Evolutionary conservation across 1,140 invertebrate genomes (phyloP).

Genomic region (Cyclargus thomasi): DNA sequence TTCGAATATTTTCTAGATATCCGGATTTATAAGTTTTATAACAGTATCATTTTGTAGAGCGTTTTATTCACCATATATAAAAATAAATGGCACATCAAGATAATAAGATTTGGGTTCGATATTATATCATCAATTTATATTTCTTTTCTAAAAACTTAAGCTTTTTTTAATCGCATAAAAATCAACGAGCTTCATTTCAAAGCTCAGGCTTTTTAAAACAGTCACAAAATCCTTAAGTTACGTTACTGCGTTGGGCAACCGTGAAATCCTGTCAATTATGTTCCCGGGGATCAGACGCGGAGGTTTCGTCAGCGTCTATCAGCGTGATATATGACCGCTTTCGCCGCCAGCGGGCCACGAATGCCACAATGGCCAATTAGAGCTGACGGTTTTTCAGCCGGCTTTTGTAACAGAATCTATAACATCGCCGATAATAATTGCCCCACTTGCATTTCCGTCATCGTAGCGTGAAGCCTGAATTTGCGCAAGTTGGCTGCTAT

Average conservation of each 20-base stretch:
- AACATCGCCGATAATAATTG: neutral
- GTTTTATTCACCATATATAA: no score
- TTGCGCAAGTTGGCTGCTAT: neutral
- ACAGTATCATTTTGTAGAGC: no score
- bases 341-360: conserved; percentile 24
- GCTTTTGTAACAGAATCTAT: neutral
- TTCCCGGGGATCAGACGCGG: conserved; percentile 27
- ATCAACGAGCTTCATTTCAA: no score
- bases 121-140: no score
- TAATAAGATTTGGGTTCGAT: no score
- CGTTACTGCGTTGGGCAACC: conserved; percentile 23
- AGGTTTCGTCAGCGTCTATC: conserved; percentile 48
- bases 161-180: neutral
- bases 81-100: no score
- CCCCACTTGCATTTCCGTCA: neutral
- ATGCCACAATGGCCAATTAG: conserved; percentile 18
- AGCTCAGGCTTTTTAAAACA: neutral
- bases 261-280: conserved; percentile 41
- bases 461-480: neutral
- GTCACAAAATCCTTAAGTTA: conserved; percentile 1
- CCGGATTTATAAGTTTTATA: no score
- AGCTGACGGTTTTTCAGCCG: conserved; percentile 14
- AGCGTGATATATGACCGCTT: conserved; percentile 50
- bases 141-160: no score
- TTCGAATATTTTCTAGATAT: no score